Base-by-base conservation (phyloP, 2,888 invertebrate species). In the Pelosia muscerda region DNA sequence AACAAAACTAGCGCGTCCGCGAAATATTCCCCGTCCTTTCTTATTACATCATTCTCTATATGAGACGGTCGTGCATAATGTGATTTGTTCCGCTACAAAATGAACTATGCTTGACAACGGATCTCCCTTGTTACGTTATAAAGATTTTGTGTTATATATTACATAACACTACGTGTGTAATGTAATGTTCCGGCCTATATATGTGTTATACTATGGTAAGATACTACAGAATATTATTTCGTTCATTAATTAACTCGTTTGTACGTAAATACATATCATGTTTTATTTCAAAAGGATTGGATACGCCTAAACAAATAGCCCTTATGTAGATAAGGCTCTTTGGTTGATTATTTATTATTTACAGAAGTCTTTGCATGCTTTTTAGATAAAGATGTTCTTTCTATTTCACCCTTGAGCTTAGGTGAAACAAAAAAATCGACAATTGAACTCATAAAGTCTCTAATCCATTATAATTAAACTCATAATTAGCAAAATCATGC, bases 21-120 rank as follows among this genome's bases (percentile, higher is more conserved):
- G 22, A 34, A 67, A 59, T 63, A 54, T 63, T 25, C 19, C n/a
- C 31, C 22, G 38, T 63, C 26, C 28, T 3, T 38, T 23, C 63
- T 67, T 54, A 19, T 67, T 58, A 58, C 26, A 25, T 56, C 56
- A 61, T 42, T 13, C 22, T 55, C 25, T 49, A 55, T 34, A 56
- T 31, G 13, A 31, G 23, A n/a, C 34, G 57, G 57, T 49, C 57
- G 49, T 49, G 28, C 25, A 49, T 62, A 53, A 57, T 62, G 56
- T 49, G 28, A 54, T 66, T 60, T 60, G 26, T 55, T 66, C 26
- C 26, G 38, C 25, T 26, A 60, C 60, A 60, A 34, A 25, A 66
- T 60, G 34, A 66, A 65, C n/a, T n/a, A 28, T 65, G 59, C 34
- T 60, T 25, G 57, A 57, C 64, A 19, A 56, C 38, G 56, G 26